These are phyloP conservation scores for Bubo bubo DNA, from an alignment of 2,113 vertebrate species.

Conservation along the genomic window DNA sequence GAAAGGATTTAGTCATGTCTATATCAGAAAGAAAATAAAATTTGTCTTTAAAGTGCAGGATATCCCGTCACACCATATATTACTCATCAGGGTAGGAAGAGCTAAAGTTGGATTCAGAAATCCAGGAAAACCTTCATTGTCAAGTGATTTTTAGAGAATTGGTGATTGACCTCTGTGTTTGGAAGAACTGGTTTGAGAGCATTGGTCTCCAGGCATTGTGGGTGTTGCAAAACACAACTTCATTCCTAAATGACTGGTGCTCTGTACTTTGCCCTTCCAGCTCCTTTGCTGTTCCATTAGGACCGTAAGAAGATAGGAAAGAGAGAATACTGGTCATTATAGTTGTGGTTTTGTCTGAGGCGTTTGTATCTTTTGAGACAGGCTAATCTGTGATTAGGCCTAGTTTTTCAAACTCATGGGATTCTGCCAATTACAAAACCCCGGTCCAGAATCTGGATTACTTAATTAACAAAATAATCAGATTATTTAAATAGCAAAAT, in stretches of 20 bases:
- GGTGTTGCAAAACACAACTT: neutral
- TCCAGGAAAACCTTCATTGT: neutral
- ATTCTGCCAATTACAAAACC: neutral
- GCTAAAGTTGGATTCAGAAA: neutral
- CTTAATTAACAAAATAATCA: neutral
- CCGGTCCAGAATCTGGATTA: neutral
- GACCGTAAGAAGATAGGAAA: neutral
- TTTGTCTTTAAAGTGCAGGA: neutral
- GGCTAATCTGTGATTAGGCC: neutral
- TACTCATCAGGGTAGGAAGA: neutral
- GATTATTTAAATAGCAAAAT: neutral
- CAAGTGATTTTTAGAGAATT: neutral
- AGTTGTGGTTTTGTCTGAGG: neutral
- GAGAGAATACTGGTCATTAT: neutral
- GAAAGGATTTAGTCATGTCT: neutral
- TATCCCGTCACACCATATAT: neutral
- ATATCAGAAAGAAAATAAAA: neutral
- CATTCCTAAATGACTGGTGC: neutral
- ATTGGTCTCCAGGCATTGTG: neutral
- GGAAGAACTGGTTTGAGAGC: neutral
- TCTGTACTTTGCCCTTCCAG: neutral
- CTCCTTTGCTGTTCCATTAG: neutral
- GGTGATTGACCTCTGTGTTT: neutral
- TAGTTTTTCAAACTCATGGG: neutral
- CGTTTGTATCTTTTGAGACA: neutral